phyloP scores from a whole-genome alignment of 2,797 vertebrate species.

The Pelodytes ibericus region DNA sequence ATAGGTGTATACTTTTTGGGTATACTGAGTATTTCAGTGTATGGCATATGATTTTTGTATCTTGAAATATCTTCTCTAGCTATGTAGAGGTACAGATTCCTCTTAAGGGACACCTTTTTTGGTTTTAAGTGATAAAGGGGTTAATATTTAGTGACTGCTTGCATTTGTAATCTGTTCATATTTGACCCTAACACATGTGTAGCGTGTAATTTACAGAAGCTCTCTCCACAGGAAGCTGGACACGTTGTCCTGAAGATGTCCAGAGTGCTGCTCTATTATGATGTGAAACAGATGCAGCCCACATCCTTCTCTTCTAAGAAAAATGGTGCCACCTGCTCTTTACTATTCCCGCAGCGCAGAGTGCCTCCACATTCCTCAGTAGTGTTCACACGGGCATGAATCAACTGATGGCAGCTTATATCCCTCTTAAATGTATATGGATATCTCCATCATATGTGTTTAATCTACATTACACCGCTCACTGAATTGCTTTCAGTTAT shows the following conservation, averaged over 20 bases:
- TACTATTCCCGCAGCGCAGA: constrained; percentile 57
- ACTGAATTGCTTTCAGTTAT: constrained; percentile 15
- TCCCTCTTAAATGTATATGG: constrained; percentile 32
- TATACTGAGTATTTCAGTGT: too few species aligned
- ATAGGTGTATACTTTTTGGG: too few species aligned
- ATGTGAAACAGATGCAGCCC: constrained; percentile 90
- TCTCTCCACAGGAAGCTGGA: constrained; percentile 84
- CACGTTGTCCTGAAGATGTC: constrained; percentile 83
- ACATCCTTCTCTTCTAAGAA: constrained; percentile 74
- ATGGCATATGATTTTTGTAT: too few species aligned
- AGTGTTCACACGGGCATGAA: constrained; percentile 55
- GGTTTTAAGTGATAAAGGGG: constrained; percentile 13
- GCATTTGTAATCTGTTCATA: constrained; percentile 67
- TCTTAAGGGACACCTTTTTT: background rate
- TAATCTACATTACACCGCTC: constrained; percentile 29
- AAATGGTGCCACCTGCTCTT: constrained; percentile 80
- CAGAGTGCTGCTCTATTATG: constrained; percentile 81
- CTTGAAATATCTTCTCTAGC: too few species aligned
- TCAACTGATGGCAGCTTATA: constrained; percentile 46
- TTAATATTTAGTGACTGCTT: constrained; percentile 45
- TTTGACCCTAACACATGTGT: constrained; percentile 85
- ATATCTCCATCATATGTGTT: constrained; percentile 53
- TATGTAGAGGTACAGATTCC: background rate
- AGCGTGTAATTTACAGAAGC: constrained; percentile 89
- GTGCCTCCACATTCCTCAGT: constrained; percentile 43